Base-by-base conservation (phyloP, 2,888 invertebrate species). In the Glomeris marginata region DNA sequence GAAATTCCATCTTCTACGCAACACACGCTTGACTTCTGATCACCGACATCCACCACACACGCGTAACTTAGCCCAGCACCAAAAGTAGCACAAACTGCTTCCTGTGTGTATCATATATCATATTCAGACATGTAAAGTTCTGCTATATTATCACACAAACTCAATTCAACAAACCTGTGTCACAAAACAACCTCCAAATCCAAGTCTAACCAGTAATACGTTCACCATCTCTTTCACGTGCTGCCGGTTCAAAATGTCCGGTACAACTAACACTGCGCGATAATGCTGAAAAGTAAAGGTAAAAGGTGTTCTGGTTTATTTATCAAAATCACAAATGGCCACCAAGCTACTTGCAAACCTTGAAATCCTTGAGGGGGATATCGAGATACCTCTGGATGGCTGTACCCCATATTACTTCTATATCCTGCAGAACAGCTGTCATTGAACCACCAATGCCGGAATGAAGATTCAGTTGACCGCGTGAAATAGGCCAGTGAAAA, bases 1-100 rank as follows among this genome's bases (percentile, higher is more conserved):
- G 92, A 92, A 53, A 94, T 84, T 1, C 91, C 92, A 72, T 94
- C 94, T 70, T 94, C 94, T 1, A 94, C 90, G 70, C 94, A 95
- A 1, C 90, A 90, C 18, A 95, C 83, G 0, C 91, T 87, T 0
- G 88, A 90, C 71, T 94, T 94, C 65, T 92, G 88, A 63, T 92
- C 92, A 0, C 94, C 94, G 47, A 94, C 81, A 65, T 94, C 92
- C 1, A 95, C 84, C 1, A 94, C 90, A 69, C 94, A 94, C 0
- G 91, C 92, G 61, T 81, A 84, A 44, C 81, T 78, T 15, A 85
- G 67, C 11, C 86, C 86, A 16, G 84, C 80, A 2, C 86, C 86
- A 69, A 85, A 86, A 11, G 84, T 83, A 6, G 85, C 82, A 42
- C 84, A 83, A 1, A 86, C 85, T 60, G 85, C 84, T 67, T 86